Conservation (phyloP, 1,140 invertebrate species). For the Eufriesea mexicana region DNA sequence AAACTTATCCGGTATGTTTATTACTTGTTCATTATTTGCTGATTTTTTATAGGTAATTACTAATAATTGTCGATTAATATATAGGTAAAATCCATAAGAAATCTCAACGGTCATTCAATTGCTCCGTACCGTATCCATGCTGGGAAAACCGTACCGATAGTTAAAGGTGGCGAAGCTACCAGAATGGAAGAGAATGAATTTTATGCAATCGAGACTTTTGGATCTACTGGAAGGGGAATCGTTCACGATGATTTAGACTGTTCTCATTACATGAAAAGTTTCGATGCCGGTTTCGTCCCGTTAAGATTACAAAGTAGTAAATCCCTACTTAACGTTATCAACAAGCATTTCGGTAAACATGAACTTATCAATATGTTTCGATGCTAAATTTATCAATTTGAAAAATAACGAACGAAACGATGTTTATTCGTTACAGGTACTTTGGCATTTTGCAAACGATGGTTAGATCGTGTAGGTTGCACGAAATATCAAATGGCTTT, state of each 20-base stretch:
- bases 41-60: neutral
- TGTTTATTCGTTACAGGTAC: conserved; percentile 84
- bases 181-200: conserved; percentile 99
- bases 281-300: conserved; percentile 96
- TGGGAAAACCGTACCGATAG: conserved; percentile 99
- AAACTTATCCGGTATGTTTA: conserved; percentile 89
- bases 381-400: neutral
- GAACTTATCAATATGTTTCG: neutral
- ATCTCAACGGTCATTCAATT: conserved; percentile 99
- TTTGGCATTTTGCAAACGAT: conserved; percentile 98
- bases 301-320: conserved; percentile 96
- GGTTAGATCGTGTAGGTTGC: conserved; percentile 98
- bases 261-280: conserved; percentile 99
- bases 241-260: conserved; percentile 99
- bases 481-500: conserved; percentile 99
- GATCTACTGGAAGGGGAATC: conserved; percentile 97
- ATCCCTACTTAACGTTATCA: conserved; percentile 95
- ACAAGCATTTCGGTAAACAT: conserved; percentile 93
- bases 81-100: conserved; percentile 96
- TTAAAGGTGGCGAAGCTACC: conserved; percentile 98
- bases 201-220: conserved; percentile 99
- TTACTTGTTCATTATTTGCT: neutral
- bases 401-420: neutral
- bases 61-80: conserved; percentile 11
- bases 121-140: conserved; percentile 98